phyloP scores from a whole-genome alignment of 1,140 invertebrate species.

The Zaprionus gabonicus region DNA sequence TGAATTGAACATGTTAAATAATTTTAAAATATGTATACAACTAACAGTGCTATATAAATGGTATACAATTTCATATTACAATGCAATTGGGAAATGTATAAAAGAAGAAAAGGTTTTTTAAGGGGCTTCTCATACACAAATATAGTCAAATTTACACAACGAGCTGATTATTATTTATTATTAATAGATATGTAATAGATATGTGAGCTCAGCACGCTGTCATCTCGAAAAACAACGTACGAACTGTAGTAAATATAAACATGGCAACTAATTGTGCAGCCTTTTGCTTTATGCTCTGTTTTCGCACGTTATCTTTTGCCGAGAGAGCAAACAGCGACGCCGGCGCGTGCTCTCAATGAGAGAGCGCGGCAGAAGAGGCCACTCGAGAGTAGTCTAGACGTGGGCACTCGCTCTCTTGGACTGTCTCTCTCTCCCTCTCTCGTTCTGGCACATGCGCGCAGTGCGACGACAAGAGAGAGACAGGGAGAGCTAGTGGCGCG shows the following conservation, averaged over 20 bases:
- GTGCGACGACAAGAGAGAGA: conserved; percentile 9
- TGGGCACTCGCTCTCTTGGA: background rate
- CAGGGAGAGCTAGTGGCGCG: conserved; percentile 52
- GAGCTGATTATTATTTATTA: background rate
- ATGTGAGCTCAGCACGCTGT: conserved; percentile 6
- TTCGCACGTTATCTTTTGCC: conserved; percentile 42
- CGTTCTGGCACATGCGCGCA: conserved; percentile 59
- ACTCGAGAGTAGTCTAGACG: conserved; percentile 37
- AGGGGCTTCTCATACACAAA: too few species aligned
- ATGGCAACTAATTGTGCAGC: conserved; percentile 42
- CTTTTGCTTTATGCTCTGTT: conserved; percentile 47
- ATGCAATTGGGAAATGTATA: too few species aligned
- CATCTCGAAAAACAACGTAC: conserved; percentile 17
- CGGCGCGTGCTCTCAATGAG: conserved; percentile 43
- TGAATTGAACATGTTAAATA: too few species aligned
- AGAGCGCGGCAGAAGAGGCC: conserved; percentile 11
- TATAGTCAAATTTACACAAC: too few species aligned
- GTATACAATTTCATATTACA: too few species aligned
- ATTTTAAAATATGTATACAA: background rate
- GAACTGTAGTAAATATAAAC: conserved; percentile 40
- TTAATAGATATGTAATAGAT: too few species aligned
- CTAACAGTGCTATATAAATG: too few species aligned
- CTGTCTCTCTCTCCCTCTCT: background rate
- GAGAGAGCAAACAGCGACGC: conserved; percentile 22
- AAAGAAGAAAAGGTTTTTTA: too few species aligned